Percentiles rank a stretch among this genome's conserved stretches.
Conservation (phyloP, 2,113 vertebrate genomes). For the Galbula dea region DNA sequence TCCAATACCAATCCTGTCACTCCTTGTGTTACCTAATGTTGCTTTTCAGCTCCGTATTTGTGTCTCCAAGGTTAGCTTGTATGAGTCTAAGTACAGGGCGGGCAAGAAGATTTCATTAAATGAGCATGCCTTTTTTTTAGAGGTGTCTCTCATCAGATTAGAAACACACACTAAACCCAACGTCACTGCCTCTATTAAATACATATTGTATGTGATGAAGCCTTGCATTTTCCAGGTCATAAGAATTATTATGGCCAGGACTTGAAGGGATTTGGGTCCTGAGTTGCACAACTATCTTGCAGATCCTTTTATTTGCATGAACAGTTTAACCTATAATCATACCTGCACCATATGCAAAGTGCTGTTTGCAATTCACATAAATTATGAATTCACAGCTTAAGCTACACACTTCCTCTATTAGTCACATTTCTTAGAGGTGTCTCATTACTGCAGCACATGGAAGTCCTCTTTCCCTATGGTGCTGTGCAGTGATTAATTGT, state of each 20-base stretch:
- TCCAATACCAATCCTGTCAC: background rate
- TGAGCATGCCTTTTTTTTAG: background rate
- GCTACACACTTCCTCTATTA: conserved; percentile 40
- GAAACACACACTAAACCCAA: background rate
- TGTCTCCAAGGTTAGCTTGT: background rate
- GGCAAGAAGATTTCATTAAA: background rate
- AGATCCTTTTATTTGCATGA: conserved; percentile 51
- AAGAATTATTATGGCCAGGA: background rate
- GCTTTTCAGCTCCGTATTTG: background rate
- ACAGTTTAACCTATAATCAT: conserved; percentile 32
- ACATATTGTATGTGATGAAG: background rate
- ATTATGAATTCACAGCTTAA: conserved; percentile 45
- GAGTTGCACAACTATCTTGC: conserved; percentile 1
- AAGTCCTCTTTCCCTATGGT: conserved; percentile 55
- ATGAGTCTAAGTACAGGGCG: background rate
- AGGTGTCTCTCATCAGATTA: background rate
- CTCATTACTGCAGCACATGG: conserved; percentile 58
- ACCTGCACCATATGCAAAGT: conserved; percentile 28
- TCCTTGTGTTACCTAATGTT: background rate
- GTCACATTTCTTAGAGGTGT: conserved; percentile 60
- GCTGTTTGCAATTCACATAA: conserved; percentile 28
- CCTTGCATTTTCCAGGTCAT: background rate
- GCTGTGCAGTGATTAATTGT: conserved; percentile 10
- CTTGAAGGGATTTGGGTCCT: background rate
- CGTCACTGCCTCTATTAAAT: background rate